Evolutionary conservation across 2,888 invertebrate species (phyloP).

Genomic region (Dyspetes luteomarginatus): DNA sequence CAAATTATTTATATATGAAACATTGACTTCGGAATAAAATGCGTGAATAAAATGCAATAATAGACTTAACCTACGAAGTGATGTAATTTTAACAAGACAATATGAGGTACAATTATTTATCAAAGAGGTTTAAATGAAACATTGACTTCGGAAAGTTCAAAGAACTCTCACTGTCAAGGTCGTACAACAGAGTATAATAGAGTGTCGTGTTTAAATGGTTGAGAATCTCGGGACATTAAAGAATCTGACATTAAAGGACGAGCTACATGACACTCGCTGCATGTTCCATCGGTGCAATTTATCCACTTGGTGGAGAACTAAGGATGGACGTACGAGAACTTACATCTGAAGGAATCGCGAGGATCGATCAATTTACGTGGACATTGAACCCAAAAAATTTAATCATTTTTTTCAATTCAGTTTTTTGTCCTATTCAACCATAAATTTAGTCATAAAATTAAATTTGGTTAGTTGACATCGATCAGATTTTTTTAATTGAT

Average conservation of each 20-base stretch:
- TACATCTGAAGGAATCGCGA: conserved; percentile 64
- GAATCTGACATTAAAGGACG: conserved; percentile 74
- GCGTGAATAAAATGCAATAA: no score
- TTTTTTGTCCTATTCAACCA: not conserved
- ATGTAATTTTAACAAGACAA: no score
- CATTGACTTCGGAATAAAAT: no score
- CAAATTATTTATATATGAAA: no score
- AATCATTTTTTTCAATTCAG: not conserved
- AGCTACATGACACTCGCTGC: conserved; percentile 69
- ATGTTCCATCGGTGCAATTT: conserved; percentile 68
- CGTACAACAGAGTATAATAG: conserved; percentile 40
- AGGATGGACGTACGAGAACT: conserved; percentile 11
- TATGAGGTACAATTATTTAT: conserved; percentile 36
- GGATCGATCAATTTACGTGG: conserved; percentile 61
- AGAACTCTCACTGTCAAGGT: conserved; percentile 49
- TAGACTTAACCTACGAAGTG: no score
- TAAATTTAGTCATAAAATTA: no score
- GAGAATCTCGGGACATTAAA: conserved; percentile 67
- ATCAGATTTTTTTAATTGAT: no score
- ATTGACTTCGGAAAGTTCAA: conserved; percentile 49
- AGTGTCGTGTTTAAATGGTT: conserved; percentile 34
- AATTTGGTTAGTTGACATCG: no score
- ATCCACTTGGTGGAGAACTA: not conserved
- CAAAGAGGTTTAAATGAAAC: conserved; percentile 29
- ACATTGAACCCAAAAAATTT: not conserved